phyloP scores from a whole-genome alignment of 2,888 invertebrate species.

The Tupiocoris notatus region DNA sequence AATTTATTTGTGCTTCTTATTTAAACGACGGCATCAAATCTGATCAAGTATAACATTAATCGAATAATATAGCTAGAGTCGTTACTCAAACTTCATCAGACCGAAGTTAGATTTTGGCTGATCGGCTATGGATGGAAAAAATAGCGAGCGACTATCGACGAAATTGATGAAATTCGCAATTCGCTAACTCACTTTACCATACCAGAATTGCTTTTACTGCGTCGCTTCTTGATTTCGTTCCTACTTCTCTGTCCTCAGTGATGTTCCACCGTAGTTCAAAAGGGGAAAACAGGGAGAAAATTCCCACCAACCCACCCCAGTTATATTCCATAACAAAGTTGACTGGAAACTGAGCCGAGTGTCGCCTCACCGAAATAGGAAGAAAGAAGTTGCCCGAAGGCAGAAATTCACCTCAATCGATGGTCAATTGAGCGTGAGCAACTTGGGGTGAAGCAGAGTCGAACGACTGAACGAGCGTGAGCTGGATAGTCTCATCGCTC shows the following conservation, averaged over 20 bases:
- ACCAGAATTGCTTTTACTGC: not conserved
- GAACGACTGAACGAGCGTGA: not conserved
- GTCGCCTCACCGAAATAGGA: not conserved
- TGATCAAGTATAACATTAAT: too few species aligned
- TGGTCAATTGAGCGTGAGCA: conserved; percentile 21
- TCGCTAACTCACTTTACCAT: not conserved
- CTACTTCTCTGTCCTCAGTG: not conserved
- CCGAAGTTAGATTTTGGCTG: too few species aligned
- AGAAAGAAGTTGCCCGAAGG: conserved; percentile 23
- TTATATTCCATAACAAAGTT: conserved; percentile 31
- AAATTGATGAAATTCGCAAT: not conserved
- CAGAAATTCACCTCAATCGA: conserved; percentile 34
- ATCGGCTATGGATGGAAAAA: too few species aligned
- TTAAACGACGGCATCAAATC: too few species aligned
- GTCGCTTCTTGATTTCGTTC: not conserved
- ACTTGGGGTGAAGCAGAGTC: not conserved
- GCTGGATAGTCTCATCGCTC: too few species aligned
- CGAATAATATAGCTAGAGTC: too few species aligned
- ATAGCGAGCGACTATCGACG: not conserved
- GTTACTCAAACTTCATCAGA: too few species aligned
- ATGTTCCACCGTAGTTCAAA: not conserved
- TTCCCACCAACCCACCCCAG: not conserved
- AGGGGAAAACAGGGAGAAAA: not conserved
- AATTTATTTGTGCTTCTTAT: too few species aligned
- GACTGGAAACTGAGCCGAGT: conserved; percentile 14